Base-by-base conservation (phyloP, 2,113 vertebrate species). In the Lonchura striata region DNA sequence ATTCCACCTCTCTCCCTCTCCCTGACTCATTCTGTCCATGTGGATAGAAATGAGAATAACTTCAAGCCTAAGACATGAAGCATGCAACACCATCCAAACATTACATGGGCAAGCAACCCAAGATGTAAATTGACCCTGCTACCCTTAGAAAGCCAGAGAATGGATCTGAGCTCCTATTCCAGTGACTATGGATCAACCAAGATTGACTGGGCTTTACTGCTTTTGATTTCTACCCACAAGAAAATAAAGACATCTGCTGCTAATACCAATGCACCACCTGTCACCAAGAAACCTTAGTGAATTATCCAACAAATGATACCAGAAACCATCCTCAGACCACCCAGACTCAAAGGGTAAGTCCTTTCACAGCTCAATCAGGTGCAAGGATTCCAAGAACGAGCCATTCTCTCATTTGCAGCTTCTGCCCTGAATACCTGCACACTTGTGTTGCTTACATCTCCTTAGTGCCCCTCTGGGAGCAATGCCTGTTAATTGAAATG, bases 401-500 rank as follows among this genome's bases (percentile, higher is more conserved):
- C 41, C 50, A 5, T 52, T 59, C 44, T 77, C 31, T 89, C 85
- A 11, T 70, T 71, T 54, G 24, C 50, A 80, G 60, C 49, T 80
- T 79, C 56, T 86, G 52, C 52, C 24, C 50, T 69, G 64, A 80
- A 92, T 82, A 95, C 94, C 92, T 88, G 66, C 76, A 76, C 31
- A 64, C 11, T 75, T 88, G 81, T 83, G 20, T 50, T 86, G 94
- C 92, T 95, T 88, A 87, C 65, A 95, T 80, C 76, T 79, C 74
- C 91, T 91, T 95, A 97, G 56, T 90, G 83, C 81, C 75, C 97
- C 97, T 95, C 57, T 82, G 97, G 97, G 97, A 97, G 76, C 82
- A 90, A 82, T 91, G 91, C 65, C 56, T 94, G 90, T 54, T 97
- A 96, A 97, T 97, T 97, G 96, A 97, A 97, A 92, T 77, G 82